These are phyloP conservation scores for Labeo catla DNA, from an alignment of 2,113 vertebrate species.

Conservation along the genomic window DNA sequence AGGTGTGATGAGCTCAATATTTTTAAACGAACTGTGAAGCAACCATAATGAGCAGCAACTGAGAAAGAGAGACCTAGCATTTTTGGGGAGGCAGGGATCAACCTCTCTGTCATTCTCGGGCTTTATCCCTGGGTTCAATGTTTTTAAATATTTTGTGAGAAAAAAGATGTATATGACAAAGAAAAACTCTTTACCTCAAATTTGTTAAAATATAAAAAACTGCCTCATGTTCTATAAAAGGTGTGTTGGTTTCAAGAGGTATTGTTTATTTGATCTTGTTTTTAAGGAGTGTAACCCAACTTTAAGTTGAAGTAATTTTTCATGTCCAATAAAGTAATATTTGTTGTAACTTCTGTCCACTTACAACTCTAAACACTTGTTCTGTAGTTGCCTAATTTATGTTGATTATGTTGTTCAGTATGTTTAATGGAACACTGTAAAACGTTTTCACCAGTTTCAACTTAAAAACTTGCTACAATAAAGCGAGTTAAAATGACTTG, in stretches of 20 bases:
- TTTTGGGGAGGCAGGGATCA: conserved; percentile 49
- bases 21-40: conserved; percentile 78
- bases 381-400: neutral
- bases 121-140: conserved; percentile 72
- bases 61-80: conserved; percentile 68
- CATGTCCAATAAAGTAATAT: conserved; percentile 82
- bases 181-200: conserved; percentile 82
- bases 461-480: no score
- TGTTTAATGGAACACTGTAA: neutral
- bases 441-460: no score
- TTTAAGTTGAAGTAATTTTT: conserved; percentile 78
- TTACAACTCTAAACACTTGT: conserved; percentile 46
- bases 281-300: conserved; percentile 75
- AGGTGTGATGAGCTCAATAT: conserved; percentile 57
- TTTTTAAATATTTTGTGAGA: conserved; percentile 78
- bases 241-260: conserved; percentile 75
- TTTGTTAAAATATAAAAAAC: conserved; percentile 77
- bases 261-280: conserved; percentile 71
- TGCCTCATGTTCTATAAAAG: conserved; percentile 80
- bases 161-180: conserved; percentile 75
- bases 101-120: conserved; percentile 67
- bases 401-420: neutral
- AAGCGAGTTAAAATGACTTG: no score
- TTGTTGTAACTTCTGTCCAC: conserved; percentile 72
- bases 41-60: conserved; percentile 68